Base-by-base conservation (phyloP, 1,140 invertebrate genomes). In the Plectus sambesii region DNA sequence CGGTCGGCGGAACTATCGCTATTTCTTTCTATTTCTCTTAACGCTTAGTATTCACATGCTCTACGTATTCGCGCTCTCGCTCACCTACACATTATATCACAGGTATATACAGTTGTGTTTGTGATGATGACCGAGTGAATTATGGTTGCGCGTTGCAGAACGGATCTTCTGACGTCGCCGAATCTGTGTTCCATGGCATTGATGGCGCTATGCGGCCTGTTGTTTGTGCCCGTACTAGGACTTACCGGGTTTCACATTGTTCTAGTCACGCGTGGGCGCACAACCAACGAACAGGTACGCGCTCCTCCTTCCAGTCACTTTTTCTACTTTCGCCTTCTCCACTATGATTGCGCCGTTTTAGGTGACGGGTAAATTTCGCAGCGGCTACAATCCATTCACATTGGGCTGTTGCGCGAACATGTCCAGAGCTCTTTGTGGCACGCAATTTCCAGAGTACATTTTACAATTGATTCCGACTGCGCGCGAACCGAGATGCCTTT, bases 221-320 rank as follows among this genome's bases (percentile, higher is more conserved):
- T 98, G 50, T 81, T 90, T 58, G 86, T 99, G 69, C 94, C 94
- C 53, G 92, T 99, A 57, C 83, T 90, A 73, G 93, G 92, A 58
- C 75, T 99, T 56, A 94, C 90, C 49, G 85, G 85, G 42, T 99
- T 99, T 74, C 93, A 99, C 72, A 82, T 96, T 74, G 82, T 97
- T 56, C 77, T 99, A 49, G 88, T 99, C 35, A 85, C 87, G 12
- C 77, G 88, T 62, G 94, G 93, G n/a, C 79, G 92, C 48, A 99
- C 94, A n/a, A 99, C 94, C 48, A 99, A 99, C 75, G 94, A 99
- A 75, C 93, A 99, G 78, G 77, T 79, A 23, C 6, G 43, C 20
- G 9, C n/a, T 51, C 42, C 19, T 5, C 17, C 9, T 44, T 43
- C 26, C 26, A 40, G 33, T 17, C 6, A 50, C 4, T 19, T 12